A percentile compares a stretch with the other conserved stretches of the same genome.
Evolutionary conservation across 2,888 invertebrate genomes (phyloP).

Genomic region (Uropetala carovei): DNA sequence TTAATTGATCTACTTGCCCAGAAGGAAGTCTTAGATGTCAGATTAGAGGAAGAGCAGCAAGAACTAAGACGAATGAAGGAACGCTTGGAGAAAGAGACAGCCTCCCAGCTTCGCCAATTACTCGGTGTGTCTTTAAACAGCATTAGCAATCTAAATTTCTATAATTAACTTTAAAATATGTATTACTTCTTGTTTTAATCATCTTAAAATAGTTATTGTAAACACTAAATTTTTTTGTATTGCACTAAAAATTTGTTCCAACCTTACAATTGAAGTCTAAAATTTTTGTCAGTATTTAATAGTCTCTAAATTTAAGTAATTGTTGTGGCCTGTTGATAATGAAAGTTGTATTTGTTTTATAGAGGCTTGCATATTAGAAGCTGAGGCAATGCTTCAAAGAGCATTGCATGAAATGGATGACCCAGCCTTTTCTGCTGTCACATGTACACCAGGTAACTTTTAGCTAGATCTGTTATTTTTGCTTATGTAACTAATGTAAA

Average conservation of each 20-base stretch:
- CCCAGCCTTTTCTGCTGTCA: constrained; percentile 81
- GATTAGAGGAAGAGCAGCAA: constrained; percentile 77
- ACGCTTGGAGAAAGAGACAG: constrained; percentile 19
- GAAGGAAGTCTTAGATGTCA: constrained; percentile 81
- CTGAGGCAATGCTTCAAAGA: constrained; percentile 77
- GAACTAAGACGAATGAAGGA: constrained; percentile 21
- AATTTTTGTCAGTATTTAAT: neutral
- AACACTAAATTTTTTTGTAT: neutral
- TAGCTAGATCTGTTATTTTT: constrained; percentile 33
- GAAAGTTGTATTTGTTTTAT: constrained; percentile 67
- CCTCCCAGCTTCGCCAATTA: constrained; percentile 18
- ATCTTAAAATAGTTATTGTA: neutral
- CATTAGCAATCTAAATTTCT: too few relatives aligned
- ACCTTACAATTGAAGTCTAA: neutral
- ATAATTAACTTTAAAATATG: too few relatives aligned
- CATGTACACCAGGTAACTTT: constrained; percentile 79
- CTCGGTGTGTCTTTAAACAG: neutral
- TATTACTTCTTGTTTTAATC: neutral
- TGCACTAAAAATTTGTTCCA: neutral
- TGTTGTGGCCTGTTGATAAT: neutral
- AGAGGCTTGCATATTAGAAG: constrained; percentile 75
- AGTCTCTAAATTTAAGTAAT: neutral
- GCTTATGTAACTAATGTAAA: neutral
- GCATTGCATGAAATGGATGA: constrained; percentile 81
- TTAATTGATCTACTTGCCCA: constrained; percentile 82